Conservation (phyloP, 2,888 invertebrate species). For the Nasonia oneida region DNA sequence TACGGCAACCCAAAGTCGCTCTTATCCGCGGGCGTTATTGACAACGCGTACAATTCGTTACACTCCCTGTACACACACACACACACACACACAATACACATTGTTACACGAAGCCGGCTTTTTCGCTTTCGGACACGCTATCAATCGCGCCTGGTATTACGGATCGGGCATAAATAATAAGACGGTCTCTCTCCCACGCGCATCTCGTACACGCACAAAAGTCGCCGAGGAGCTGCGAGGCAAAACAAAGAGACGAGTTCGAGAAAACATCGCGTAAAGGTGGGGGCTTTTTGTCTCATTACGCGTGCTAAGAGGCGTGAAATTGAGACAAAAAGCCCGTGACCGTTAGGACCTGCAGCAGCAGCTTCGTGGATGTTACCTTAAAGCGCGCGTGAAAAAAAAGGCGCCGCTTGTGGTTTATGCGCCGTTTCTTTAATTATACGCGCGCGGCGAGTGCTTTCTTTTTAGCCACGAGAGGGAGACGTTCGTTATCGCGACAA, state of each 20-base stretch:
- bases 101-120: slow-evolving; percentile 1
- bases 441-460: not conserved
- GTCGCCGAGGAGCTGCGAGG: not conserved
- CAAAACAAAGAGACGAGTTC: not conserved
- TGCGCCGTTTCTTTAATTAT: slow-evolving; percentile 1
- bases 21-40: not conserved
- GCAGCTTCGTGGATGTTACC: not conserved
- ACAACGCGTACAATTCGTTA: slow-evolving; percentile 16
- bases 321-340: slow-evolving; percentile 53
- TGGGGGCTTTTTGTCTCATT: slow-evolving; percentile 31
- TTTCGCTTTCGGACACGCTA: slow-evolving; percentile 34
- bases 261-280: not conserved
- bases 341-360: slow-evolving; percentile 26
- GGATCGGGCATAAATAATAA: slow-evolving; percentile 25
- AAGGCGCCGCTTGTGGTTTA: not conserved
- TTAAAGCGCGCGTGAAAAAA: not conserved
- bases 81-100: slow-evolving; percentile 19
- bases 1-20: not conserved
- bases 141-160: slow-evolving; percentile 23
- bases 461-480: too few relatives aligned
- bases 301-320: slow-evolving; percentile 51
- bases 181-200: not conserved
- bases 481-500: slow-evolving; percentile 14
- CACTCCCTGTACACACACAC: not conserved
- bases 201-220: not conserved